Percentiles rank a stretch among this genome's conserved stretches.
These are phyloP conservation scores for Lepilemur septentrionalis DNA, from an alignment of 2,797 vertebrate species.

Conservation along the genomic window DNA sequence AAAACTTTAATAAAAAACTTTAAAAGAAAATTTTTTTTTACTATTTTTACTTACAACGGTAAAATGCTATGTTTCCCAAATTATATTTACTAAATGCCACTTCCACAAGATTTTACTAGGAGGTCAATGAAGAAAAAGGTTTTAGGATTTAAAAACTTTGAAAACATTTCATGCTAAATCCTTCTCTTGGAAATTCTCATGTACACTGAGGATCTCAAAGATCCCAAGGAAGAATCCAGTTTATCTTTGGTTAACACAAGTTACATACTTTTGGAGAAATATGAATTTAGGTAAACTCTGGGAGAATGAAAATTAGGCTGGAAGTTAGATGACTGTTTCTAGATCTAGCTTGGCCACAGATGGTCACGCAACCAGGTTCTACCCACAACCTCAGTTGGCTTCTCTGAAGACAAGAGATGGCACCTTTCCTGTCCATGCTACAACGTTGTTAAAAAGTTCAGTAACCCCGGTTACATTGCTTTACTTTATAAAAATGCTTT, in stretches of 20 bases:
- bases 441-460: background rate
- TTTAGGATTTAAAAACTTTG: background rate
- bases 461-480: background rate
- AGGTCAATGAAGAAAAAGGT: background rate
- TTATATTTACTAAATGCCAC: background rate
- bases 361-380: rapidly evolving
- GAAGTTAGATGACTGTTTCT: background rate
- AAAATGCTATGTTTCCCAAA: background rate
- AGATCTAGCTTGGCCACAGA: background rate
- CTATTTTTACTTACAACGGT: background rate
- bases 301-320: background rate
- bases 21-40: background rate
- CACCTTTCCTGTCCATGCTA: background rate
- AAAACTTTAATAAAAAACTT: background rate
- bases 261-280: background rate
- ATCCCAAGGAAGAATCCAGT: background rate
- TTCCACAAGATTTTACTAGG: background rate
- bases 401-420: background rate
- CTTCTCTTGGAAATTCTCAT: background rate
- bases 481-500: background rate
- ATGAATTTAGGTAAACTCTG: background rate
- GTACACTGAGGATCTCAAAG: background rate
- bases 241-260: background rate
- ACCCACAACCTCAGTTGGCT: background rate
- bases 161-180: background rate